A percentile compares a stretch with the other conserved stretches of the same genome.
phyloP scores from a whole-genome alignment of 2,888 invertebrate genomes.

The Lingula anatina region DNA sequence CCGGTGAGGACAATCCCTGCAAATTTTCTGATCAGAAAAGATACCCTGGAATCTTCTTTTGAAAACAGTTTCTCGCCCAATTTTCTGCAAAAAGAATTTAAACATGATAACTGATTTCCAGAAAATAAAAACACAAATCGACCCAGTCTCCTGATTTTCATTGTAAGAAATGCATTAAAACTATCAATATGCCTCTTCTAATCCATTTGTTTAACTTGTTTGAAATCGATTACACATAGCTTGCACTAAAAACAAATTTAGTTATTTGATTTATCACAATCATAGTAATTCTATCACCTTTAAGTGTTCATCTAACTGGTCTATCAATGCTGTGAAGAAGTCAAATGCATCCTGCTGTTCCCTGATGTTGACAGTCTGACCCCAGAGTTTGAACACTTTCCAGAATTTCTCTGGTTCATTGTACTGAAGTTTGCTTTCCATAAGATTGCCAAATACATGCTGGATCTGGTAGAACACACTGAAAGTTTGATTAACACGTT shows the following conservation, averaged over 20 bases:
- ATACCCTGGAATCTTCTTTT: conserved; percentile 55
- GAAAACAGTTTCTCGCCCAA: conserved; percentile 52
- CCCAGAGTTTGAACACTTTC: conserved; percentile 56
- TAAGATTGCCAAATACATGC: conserved; percentile 55
- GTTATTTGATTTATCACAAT: too few relatives aligned
- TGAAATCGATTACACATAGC: too few relatives aligned
- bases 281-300: too few relatives aligned
- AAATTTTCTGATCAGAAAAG: conserved; percentile 57
- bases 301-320: conserved; percentile 56
- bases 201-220: too few relatives aligned
- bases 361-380: conserved; percentile 56
- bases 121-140: background rate
- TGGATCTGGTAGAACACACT: conserved; percentile 55
- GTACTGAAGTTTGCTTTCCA: conserved; percentile 55
- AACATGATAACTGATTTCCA: too few relatives aligned
- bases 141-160: background rate
- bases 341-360: conserved; percentile 58
- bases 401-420: conserved; percentile 56
- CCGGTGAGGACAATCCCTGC: conserved; percentile 57
- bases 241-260: too few relatives aligned
- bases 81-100: conserved; percentile 35
- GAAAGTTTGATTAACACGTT: conserved; percentile 10
- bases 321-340: conserved; percentile 56
- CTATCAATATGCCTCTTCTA: too few relatives aligned
- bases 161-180: too few relatives aligned